A percentile compares a stretch with the other conserved stretches of the same genome.
Evolutionary conservation across 2,113 vertebrate species (phyloP).

Genomic region (Platichthys stellatus): DNA sequence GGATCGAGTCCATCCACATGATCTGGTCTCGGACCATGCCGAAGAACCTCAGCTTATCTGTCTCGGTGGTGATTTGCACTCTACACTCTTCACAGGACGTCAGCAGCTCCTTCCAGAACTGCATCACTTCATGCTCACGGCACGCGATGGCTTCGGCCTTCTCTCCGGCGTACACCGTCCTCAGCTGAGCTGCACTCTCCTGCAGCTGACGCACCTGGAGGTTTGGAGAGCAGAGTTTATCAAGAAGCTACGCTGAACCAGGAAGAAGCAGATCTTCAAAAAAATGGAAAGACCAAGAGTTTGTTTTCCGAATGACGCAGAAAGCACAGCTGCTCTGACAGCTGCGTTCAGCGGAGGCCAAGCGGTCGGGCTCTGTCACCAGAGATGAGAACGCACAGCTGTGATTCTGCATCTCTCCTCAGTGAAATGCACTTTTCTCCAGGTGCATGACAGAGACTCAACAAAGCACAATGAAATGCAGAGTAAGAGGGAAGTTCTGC

Average conservation of each 20-base stretch:
- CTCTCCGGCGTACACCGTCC: constrained; percentile 94
- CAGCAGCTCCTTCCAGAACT: constrained; percentile 92
- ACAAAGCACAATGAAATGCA: constrained; percentile 30
- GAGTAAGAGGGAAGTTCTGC: constrained; percentile 14
- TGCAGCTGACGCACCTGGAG: constrained; percentile 91
- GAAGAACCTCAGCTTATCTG: constrained; percentile 92
- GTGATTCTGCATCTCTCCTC: constrained; percentile 30
- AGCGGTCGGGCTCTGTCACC: background rate
- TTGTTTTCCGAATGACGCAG: constrained; percentile 49
- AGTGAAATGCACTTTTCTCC: constrained; percentile 17
- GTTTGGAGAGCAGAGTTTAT: constrained; percentile 4
- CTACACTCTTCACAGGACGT: constrained; percentile 91
- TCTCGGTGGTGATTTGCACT: constrained; percentile 90
- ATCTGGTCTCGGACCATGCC: constrained; percentile 88
- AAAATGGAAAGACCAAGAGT: constrained; percentile 7
- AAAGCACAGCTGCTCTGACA: constrained; percentile 46
- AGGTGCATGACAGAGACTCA: constrained; percentile 28
- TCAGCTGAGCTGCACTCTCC: constrained; percentile 91
- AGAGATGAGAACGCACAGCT: constrained; percentile 26
- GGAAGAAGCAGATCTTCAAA: background rate
- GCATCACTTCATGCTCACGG: constrained; percentile 91
- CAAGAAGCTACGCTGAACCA: background rate
- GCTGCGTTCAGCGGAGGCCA: constrained; percentile 32
- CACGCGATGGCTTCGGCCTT: constrained; percentile 91
- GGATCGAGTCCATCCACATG: constrained; percentile 93